phyloP scores from a whole-genome alignment of 2,113 vertebrate species.

The Scophthalmus maximus region DNA sequence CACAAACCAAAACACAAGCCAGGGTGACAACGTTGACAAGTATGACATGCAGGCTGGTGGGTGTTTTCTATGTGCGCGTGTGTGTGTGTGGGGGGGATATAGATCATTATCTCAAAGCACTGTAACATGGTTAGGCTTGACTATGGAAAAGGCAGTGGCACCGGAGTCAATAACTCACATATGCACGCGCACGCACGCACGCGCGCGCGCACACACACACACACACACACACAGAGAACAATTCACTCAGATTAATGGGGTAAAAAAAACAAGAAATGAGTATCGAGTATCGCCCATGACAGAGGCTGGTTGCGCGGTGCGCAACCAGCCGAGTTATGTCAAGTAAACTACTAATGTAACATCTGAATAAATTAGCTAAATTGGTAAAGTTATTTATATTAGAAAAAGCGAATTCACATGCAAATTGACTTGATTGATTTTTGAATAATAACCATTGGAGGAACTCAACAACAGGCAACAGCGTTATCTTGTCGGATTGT shows the following conservation, averaged over 20 bases:
- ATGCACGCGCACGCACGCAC: background rate
- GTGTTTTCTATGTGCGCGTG: background rate
- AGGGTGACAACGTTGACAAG: constrained; percentile 30
- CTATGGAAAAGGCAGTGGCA: constrained; percentile 28
- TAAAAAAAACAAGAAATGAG: constrained; percentile 36
- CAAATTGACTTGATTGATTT: background rate
- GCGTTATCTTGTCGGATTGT: background rate
- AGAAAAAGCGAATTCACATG: background rate
- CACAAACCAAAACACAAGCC: constrained; percentile 37
- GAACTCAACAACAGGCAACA: background rate
- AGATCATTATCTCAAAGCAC: constrained; percentile 55
- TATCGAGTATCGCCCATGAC: constrained; percentile 41
- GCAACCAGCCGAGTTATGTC: too few relatives aligned
- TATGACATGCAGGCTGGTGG: constrained; percentile 22
- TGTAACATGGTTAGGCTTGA: constrained; percentile 49
- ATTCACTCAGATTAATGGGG: constrained; percentile 54
- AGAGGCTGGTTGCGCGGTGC: constrained; percentile 2
- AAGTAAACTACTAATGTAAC: too few relatives aligned
- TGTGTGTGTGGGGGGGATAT: constrained; percentile 25
- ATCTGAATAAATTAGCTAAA: too few relatives aligned
- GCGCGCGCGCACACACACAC: constrained; percentile 3
- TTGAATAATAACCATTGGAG: background rate
- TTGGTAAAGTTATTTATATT: background rate
- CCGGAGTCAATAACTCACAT: background rate
- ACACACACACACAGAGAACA: constrained; percentile 10